A percentile compares a stretch with the other conserved stretches of the same genome.
phyloP scores from a whole-genome alignment of 30 jellyfish, hydroid and myxozoan species.

The Mastigias papua region DNA sequence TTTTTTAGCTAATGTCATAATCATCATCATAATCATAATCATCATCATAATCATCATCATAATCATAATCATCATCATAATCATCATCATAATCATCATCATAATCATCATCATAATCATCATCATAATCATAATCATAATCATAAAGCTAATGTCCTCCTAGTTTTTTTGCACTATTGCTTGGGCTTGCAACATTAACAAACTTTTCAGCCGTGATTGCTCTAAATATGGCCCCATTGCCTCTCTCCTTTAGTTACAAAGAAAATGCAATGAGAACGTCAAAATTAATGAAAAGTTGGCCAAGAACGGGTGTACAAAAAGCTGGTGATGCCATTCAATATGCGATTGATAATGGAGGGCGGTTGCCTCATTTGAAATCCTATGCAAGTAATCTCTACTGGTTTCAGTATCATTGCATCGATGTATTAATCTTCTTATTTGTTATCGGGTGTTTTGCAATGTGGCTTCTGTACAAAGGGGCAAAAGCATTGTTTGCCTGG shows the following conservation, averaged over 20 bases:
- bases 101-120: no score
- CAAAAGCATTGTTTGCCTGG: neutral
- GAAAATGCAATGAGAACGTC: slow-evolving; percentile 20
- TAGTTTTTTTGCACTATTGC: no score
- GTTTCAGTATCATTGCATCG: slow-evolving; percentile 61
- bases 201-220: neutral
- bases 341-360: slow-evolving; percentile 55
- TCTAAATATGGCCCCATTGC: neutral
- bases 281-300: slow-evolving; percentile 29
- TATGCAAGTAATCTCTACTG: slow-evolving; percentile 40
- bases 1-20: no score
- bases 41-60: no score
- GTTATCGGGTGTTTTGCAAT: neutral
- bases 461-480: neutral
- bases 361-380: slow-evolving; percentile 64
- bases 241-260: slow-evolving; percentile 8
- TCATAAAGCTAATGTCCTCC: no score
- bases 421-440: slow-evolving; percentile 17
- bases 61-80: no score
- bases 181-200: no score
- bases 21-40: no score
- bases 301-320: slow-evolving; percentile 10
- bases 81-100: no score
- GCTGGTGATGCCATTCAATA: slow-evolving; percentile 59
- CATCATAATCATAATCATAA: no score